Base-by-base conservation (phyloP, 2,797 vertebrate species). In the Sternotherus odoratus region DNA sequence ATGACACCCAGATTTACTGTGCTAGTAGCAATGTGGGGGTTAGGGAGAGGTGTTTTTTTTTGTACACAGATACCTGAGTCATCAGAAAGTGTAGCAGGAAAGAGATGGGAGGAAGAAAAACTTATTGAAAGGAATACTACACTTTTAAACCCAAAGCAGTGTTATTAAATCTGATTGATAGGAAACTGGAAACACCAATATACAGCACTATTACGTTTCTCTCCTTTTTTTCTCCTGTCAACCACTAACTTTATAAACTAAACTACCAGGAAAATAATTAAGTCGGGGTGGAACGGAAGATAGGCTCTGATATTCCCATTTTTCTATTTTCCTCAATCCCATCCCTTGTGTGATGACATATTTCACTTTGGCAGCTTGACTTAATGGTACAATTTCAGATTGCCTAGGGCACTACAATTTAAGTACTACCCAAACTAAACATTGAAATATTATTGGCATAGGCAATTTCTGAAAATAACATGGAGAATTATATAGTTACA, bases 1-100 rank as follows among this genome's bases (percentile, higher is more conserved):
- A 95, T 95, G 96, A 97, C 93, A 97, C 92, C 93, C 90, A 88
- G 94, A 96, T 97, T 95, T 95, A 91, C 94, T 90, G 89, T 93
- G 69, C 83, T 96, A 92, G 90, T 93, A 63, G 89, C 57, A 80
- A 53, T 90, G 87, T 90, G 86, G 87, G 86, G 90, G 90, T 88
- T 83, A 94, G 36, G 12, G 19, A 86, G 28, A 89, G 86, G 96
- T 92, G 63, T 82, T 90, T 60, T 16, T 60, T 60, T 33, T 60
- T 16, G 9, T 23, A 53, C 19, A 83, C 24, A 94, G 90, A 83
- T 69, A 66, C 50, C 60, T 1, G 75, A 80, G 0, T 48, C 78
- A 94, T 92, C 89, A 81, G 72, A 94, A 89, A 89, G 63, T 23
- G 88, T 48, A 92, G 43, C 13, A 66, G 69, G 69, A 69, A 13